phyloP scores from a whole-genome alignment of 2,113 vertebrate species.

The Brevimyrus niger region DNA sequence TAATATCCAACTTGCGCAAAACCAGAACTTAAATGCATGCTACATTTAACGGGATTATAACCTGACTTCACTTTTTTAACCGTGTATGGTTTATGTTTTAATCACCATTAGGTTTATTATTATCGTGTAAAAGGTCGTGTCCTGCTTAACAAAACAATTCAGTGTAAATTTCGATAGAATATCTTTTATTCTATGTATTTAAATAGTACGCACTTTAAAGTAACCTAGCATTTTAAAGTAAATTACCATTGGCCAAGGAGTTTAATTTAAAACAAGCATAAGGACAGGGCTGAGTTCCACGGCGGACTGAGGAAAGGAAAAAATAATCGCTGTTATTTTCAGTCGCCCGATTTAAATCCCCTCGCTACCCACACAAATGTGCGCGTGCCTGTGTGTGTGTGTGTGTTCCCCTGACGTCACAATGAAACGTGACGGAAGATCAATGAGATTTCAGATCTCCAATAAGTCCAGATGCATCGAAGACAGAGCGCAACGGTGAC shows the following conservation, averaged over 20 bases:
- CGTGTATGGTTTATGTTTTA: neutral
- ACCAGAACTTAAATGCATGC: neutral
- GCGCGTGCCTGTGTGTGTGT: constrained; percentile 30
- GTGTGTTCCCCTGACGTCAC: constrained; percentile 50
- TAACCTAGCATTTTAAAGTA: neutral
- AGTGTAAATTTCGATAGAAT: neutral
- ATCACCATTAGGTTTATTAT: neutral
- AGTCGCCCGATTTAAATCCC: constrained; percentile 7
- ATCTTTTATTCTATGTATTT: neutral
- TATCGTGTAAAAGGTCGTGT: neutral
- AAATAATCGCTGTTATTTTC: neutral
- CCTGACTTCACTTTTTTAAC: neutral
- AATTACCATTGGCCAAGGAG: neutral
- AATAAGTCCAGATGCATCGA: constrained; percentile 43
- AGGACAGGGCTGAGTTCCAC: neutral
- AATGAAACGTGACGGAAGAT: constrained; percentile 70
- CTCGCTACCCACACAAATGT: neutral
- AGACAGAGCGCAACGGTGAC: constrained; percentile 22
- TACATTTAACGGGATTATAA: neutral
- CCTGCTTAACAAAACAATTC: neutral
- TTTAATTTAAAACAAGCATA: neutral
- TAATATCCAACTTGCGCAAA: neutral
- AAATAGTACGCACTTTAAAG: neutral
- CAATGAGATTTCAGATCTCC: constrained; percentile 53
- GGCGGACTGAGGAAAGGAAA: neutral